Percentiles rank a stretch among this genome's conserved stretches.
These are phyloP conservation scores for Silurus asotus DNA, from an alignment of 2,113 vertebrate genomes.

Conservation along the genomic window DNA sequence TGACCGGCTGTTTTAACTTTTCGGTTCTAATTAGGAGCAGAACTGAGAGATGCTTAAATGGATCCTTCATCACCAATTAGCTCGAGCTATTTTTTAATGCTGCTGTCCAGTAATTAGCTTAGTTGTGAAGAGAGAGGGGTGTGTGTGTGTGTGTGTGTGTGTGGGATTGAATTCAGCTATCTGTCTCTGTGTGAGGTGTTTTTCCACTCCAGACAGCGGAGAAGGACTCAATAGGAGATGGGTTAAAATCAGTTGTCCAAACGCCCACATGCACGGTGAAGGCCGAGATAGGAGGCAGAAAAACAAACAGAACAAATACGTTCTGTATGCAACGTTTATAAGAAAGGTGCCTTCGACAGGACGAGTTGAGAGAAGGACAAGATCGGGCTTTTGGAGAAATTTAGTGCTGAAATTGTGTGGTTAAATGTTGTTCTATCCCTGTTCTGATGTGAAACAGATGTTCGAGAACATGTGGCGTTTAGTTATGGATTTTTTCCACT, in stretches of 20 bases:
- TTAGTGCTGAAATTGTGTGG: conserved; percentile 5
- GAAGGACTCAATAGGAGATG: conserved; percentile 36
- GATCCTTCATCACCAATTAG: conserved; percentile 48
- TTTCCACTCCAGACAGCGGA: conserved; percentile 38
- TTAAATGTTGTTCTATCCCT: conserved; percentile 3
- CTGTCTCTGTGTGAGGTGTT: conserved; percentile 43
- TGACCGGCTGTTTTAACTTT: conserved; percentile 30
- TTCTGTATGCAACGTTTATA: conserved; percentile 2
- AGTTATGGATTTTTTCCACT: conserved; percentile 16
- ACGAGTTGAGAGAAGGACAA: neutral
- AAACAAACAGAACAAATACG: conserved; percentile 31
- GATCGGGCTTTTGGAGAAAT: neutral
- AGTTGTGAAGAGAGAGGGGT: neutral
- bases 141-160: neutral
- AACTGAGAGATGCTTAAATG: conserved; percentile 49
- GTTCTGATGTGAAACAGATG: conserved; percentile 9
- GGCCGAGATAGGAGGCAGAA: conserved; percentile 17
- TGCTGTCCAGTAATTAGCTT: conserved; percentile 32
- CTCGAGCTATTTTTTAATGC: conserved; percentile 22
- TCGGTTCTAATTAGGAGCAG: conserved; percentile 38
- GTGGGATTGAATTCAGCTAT: neutral
- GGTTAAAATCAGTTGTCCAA: conserved; percentile 37
- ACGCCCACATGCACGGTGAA: conserved; percentile 40
- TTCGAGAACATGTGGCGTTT: neutral
- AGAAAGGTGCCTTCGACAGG: conserved; percentile 14